Evolutionary conservation across 2,797 vertebrate genomes (phyloP), one percentile per base, ranked within the genome.

Genomic region (Scolopax rusticola): DNA sequence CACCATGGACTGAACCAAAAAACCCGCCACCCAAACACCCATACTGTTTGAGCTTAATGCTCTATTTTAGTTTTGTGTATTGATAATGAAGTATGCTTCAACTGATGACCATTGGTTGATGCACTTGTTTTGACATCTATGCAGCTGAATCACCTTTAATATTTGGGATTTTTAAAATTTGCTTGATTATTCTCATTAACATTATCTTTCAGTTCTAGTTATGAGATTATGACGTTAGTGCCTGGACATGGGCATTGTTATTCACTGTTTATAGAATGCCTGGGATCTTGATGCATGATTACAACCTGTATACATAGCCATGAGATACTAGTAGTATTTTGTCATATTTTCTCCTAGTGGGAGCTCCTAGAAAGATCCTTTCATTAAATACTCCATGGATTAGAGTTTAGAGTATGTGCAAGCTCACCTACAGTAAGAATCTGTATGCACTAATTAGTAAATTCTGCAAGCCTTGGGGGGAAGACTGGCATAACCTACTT

Each of bases 21-120:
- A 40, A 47, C 0, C 1, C 1, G 7, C 17, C 2, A 16, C 15
- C 14, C 40, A 14, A 15, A 63, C 68, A 59, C 4, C 11, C 2
- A 6, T 33, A 33, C 33, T 33, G 33, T 33, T 33, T 33, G 33
- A 33, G 18, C 15, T 45, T 93, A 74, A 78, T 67, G 43, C 18
- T 24, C 33, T 33, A 33, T 33, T 33, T 33, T 33, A 33, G 33
- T 33, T 33, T 33, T 33, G 33, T 33, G 33, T 33, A 33, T 40
- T 88, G 76, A 43, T 69, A 61, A 33, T 64, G 54, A 89, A 56
- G 6, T 56, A 28, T 38, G 20, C 23, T 76, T 87, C 47, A 79
- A 45, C 11, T 64, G 19, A 8, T 38, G 14, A 2, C 57, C 6
- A 76, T 25, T 64, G 24, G 11, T 24, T 84, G 47, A 43, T 74